Conservation (phyloP, 2,888 invertebrate species). For the Pristionchus arcanus region DNA sequence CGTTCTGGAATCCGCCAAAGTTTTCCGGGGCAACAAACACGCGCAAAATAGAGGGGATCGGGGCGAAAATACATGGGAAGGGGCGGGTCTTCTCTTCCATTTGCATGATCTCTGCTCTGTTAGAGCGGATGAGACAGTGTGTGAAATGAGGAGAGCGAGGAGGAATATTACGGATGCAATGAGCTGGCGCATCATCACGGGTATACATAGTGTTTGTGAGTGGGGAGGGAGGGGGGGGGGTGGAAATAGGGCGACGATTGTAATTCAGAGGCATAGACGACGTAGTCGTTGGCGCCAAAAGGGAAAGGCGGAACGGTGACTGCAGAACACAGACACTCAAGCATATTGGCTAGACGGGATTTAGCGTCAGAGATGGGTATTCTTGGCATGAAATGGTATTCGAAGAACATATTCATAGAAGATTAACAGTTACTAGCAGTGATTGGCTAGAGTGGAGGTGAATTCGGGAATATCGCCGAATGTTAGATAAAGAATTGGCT, state of each 20-base stretch:
- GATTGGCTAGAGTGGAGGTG: background rate
- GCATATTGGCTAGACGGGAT: background rate
- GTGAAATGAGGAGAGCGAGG: background rate
- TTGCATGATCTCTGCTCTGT: too few relatives aligned
- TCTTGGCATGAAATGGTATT: background rate
- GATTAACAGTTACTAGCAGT: background rate
- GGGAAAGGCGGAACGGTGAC: background rate
- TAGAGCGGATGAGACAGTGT: background rate
- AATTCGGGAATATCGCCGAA: background rate
- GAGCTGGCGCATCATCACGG: constrained; percentile 5
- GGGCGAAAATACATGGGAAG: background rate
- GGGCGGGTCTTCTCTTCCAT: background rate
- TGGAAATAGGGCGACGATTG: background rate
- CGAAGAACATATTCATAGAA: background rate
- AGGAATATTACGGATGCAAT: constrained; percentile 10
- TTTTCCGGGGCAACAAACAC: background rate
- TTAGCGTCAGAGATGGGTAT: background rate
- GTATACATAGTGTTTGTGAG: background rate
- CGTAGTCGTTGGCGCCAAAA: background rate
- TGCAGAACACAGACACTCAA: background rate
- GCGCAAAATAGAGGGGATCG: constrained; percentile 9
- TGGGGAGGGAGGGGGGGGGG: background rate
- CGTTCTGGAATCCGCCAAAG: background rate
- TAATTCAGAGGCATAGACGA: background rate
- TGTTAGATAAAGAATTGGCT: too few relatives aligned